Base-by-base conservation (phyloP, 2,888 invertebrate species). In the Tetanocera ferruginea region DNA sequence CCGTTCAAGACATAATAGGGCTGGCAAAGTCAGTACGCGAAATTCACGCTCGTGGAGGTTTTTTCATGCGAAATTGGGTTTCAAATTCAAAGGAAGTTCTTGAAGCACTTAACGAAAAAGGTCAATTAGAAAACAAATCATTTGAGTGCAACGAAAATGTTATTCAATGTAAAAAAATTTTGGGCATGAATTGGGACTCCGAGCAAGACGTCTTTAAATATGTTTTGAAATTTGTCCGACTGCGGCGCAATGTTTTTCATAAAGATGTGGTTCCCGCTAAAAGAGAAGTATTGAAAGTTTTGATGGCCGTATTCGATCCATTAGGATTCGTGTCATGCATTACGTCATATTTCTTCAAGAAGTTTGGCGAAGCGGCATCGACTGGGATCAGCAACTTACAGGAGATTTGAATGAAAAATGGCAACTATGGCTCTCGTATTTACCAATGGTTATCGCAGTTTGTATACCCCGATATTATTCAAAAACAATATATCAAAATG, bases 161-260 rank as follows among this genome's bases (percentile, higher is more conserved):
- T n/a, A 11, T 19, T 3, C 67, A 31, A 34, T 19, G 11, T n/a
- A 76, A 76, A 49, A 79, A 80, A 51, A 31, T 80, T 19, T 60
- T 80, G 1, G 77, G 79, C 71, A 31, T 31, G 31, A 31, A 77
- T 79, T 81, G 78, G 78, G 77, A 81, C 43, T 70, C 76, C 5
- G 77, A 73, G 71, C 76, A 79, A 23, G 81, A 82, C 31, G 37
- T 19, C 1, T 80, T 81, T 51, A 43, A 31, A 5, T 80, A 72
- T 76, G 67, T 52, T 77, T 80, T 60, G 57, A 81, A 64, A 78
- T 80, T 82, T 64, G 76, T 74, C 31, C 17, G 79, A 78, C 43
- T 78, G 71, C 37, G 78, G 78, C 55, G 81, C 81, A 0, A 78
- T 66, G 8, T 25, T 52, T 0, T 28, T 81, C 11, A 80, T 80